Evolutionary conservation across 2,888 invertebrate genomes (phyloP).

Genomic region (Clusia tigrina): DNA sequence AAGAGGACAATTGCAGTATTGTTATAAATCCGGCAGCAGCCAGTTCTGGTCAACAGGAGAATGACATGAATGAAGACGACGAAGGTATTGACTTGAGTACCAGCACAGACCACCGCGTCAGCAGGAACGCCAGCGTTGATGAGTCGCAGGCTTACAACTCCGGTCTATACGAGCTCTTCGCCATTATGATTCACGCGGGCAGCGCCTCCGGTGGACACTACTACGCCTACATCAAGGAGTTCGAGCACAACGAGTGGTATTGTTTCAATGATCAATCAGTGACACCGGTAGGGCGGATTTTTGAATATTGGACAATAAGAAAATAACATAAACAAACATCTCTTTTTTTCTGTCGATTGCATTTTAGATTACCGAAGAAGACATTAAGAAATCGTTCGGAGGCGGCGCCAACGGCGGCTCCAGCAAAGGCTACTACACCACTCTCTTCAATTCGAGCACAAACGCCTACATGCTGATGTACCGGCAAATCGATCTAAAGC

Average conservation of each 20-base stretch:
- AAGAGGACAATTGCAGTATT: slow-evolving; percentile 70
- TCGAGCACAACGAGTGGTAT: slow-evolving; percentile 78
- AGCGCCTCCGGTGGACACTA: slow-evolving; percentile 92
- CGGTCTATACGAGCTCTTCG: slow-evolving; percentile 84
- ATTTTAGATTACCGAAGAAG: slow-evolving; percentile 77
- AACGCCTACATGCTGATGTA: slow-evolving; percentile 95
- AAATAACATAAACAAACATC: neutral
- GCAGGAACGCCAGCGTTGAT: slow-evolving; percentile 44
- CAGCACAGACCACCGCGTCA: slow-evolving; percentile 59
- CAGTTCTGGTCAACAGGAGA: slow-evolving; percentile 61
- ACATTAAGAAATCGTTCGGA: slow-evolving; percentile 84
- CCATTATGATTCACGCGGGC: slow-evolving; percentile 92
- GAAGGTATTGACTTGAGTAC: slow-evolving; percentile 73
- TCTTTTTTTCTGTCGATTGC: slow-evolving; percentile 1
- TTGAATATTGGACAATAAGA: slow-evolving; percentile 7
- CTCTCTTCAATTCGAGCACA: slow-evolving; percentile 80
- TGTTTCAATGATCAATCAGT: slow-evolving; percentile 91
- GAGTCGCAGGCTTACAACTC: slow-evolving; percentile 68
- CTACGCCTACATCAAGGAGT: slow-evolving; percentile 88
- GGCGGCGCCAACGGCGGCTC: slow-evolving; percentile 76
- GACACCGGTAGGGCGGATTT: slow-evolving; percentile 68
- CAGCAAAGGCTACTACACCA: slow-evolving; percentile 72
- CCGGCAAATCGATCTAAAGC: slow-evolving; percentile 73
- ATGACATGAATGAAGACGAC: slow-evolving; percentile 69
- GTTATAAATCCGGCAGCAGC: slow-evolving; percentile 64